Percentiles rank a stretch among this genome's conserved stretches.
Evolutionary conservation across 2,113 vertebrate species (phyloP).

Genomic region (Hyperopisus bebe): DNA sequence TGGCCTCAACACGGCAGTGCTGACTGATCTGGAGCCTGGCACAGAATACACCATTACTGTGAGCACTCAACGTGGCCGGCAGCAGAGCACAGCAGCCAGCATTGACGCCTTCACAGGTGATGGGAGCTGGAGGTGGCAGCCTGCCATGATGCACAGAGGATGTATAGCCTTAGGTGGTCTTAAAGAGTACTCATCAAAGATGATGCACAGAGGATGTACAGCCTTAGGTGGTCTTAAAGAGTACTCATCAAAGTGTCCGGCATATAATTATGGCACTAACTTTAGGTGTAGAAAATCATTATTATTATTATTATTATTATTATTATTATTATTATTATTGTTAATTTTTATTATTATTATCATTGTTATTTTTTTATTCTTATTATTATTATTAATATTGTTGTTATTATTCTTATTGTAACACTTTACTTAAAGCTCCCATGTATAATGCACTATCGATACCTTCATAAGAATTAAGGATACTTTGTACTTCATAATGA

Average conservation of each 20-base stretch:
- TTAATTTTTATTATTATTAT: background rate
- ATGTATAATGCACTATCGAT: background rate
- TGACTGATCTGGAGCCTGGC: slow-evolving; percentile 80
- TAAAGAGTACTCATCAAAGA: background rate
- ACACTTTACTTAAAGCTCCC: background rate
- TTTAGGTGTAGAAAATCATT: background rate
- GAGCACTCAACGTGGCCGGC: slow-evolving; percentile 80
- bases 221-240: too few relatives aligned
- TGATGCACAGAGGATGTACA: too few relatives aligned
- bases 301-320: background rate
- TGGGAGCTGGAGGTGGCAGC: background rate
- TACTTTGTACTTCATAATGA: background rate
- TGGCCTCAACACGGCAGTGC: slow-evolving; percentile 67
- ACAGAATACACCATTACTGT: slow-evolving; percentile 92
- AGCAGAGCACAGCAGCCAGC: slow-evolving; percentile 81
- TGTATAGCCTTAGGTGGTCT: background rate
- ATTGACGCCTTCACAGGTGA: slow-evolving; percentile 95
- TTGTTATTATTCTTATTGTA: background rate
- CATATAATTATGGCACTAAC: background rate
- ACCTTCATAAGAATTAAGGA: background rate
- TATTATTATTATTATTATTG: background rate
- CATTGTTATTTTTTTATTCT: too few relatives aligned
- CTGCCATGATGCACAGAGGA: background rate
- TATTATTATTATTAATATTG: too few relatives aligned
- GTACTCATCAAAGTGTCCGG: background rate